Evolutionary conservation across 2,888 invertebrate genomes (phyloP).

Genomic region (Criorhina ranunculi): DNA sequence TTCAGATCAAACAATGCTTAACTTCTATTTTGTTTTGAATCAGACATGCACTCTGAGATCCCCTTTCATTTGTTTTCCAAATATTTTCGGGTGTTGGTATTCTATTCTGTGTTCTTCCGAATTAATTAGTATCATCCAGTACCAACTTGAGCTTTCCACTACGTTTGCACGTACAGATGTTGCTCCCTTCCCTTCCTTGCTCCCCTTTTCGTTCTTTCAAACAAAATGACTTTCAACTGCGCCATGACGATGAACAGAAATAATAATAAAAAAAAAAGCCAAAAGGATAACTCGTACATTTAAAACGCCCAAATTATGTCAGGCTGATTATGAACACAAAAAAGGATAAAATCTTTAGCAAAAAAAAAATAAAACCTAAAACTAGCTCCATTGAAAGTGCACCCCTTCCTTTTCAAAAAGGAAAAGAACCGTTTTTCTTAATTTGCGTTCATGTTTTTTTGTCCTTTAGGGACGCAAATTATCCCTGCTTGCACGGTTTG

Average conservation of each 20-base stretch:
- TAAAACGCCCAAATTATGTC: slow-evolving; percentile 75
- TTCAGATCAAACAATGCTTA: too few relatives aligned
- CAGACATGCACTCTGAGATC: too few relatives aligned
- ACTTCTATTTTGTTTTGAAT: background rate
- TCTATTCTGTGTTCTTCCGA: slow-evolving; percentile 35
- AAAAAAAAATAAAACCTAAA: slow-evolving; percentile 7
- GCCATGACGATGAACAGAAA: background rate
- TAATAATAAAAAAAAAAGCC: slow-evolving; percentile 19
- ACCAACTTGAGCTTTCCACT: background rate
- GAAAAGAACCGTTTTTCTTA: slow-evolving; percentile 51
- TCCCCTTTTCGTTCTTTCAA: background rate
- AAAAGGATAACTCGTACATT: slow-evolving; percentile 65
- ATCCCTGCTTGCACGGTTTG: slow-evolving; percentile 39
- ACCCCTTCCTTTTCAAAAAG: slow-evolving; percentile 7
- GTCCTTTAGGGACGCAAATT: slow-evolving; percentile 49
- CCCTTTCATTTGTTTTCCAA: background rate
- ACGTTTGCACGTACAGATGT: slow-evolving; percentile 42
- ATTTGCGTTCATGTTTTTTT: slow-evolving; percentile 53
- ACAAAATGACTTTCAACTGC: slow-evolving; percentile 44
- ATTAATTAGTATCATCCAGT: slow-evolving; percentile 58
- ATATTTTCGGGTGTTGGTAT: background rate
- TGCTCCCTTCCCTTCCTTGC: background rate
- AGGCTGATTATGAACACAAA: slow-evolving; percentile 65
- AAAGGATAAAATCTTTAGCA: slow-evolving; percentile 2
- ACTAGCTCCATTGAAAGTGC: slow-evolving; percentile 59